Base-by-base conservation (phyloP, 2,113 vertebrate species). In the Callionymus lyra region DNA sequence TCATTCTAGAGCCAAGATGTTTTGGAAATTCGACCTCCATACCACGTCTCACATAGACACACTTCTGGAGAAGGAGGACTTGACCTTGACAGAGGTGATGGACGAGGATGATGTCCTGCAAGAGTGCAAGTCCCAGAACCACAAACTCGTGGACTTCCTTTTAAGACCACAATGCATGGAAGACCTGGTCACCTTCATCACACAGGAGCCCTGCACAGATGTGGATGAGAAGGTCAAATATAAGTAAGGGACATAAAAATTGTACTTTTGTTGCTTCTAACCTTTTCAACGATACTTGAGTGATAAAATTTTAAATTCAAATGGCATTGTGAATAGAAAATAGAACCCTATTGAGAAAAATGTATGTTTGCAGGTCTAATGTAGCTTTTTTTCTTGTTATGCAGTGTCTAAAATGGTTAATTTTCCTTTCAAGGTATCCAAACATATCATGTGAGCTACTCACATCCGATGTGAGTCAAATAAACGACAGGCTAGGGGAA, bases 1-100 rank as follows among this genome's bases (percentile, higher is more conserved):
- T 10, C 15, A 16, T 41, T 21, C 46, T 41, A 95, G 88, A 86
- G 74, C 76, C 89, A 92, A 82, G 81, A 98, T 98, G 95, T 98
- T 98, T 92, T 98, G 95, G 95, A 98, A 98, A 85, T 98, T 98
- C 82, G 95, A 98, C 82, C 93, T 98, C 55, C 95, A 98, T 79
- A 96, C 95, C 35, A 96, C 95, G 76, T 98, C 95, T 42, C 95
- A 98, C 82, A 94, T 98, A 74, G 95, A 98, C 86, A 96, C 94
- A 1, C 90, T 98, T 66, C 85, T 98, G 53, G 95, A 98, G 57
- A 91, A 90, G 82, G 95, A 98, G 80, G 94, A 98, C 84, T 93
- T 98, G 63, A 98, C 91, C 0, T 82, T 98, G 67, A 91, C 89
- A 38, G 95, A 98, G 58, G 63, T 98, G 47, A 96, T 98, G 95